Evolutionary conservation across 2,797 vertebrate species (phyloP), one percentile per base, ranked within the genome.

Genomic region (Sebastes steindachneri): DNA sequence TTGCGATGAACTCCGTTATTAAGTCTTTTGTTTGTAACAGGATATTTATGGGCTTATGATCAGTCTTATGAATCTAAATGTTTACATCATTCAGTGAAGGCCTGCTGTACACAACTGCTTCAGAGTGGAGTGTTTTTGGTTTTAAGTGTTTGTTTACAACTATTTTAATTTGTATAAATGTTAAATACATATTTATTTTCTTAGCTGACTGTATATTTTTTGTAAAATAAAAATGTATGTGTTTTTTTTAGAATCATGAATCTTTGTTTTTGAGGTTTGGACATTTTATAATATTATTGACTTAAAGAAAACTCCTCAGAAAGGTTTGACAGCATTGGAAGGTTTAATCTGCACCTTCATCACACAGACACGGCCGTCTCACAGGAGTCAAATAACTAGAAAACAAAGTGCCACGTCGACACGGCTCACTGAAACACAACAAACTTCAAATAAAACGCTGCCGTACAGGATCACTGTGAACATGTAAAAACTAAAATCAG

Each of bases 131-230:
- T 37, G 35, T 37, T 14, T 37, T 37, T 37, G 35, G 35, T 37
- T 37, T 37, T 14, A 37, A 37, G 3, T 74, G 45, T 59, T 70
- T 73, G 68, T 79, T 68, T 85, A 57, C 58, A 80, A n/a, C 25
- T 1, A 25, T 74, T 89, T 89, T 78, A 79, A 84, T 84, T 88
- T 88, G 62, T 88, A 89, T 83, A 92, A 84, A 75, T 89, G 23
- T 87, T 66, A 68, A 88, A 80, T 89, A 80, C 15, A 4, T 94
- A 95, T 94, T 95, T 95, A 95, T 95, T 94, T 88, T 80, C 75
- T 79, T 86, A 89, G 64, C 17, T 37, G 41, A 58, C 4, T 92
- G 75, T 89, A 25, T 33, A 75, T 79, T 45, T 51, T 81, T 88
- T 90, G 77, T 90, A 88, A 92, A 94, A 92, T 93, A 94, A 92